Base-by-base conservation (phyloP, 2,113 vertebrate species). In the Labeo catla region DNA sequence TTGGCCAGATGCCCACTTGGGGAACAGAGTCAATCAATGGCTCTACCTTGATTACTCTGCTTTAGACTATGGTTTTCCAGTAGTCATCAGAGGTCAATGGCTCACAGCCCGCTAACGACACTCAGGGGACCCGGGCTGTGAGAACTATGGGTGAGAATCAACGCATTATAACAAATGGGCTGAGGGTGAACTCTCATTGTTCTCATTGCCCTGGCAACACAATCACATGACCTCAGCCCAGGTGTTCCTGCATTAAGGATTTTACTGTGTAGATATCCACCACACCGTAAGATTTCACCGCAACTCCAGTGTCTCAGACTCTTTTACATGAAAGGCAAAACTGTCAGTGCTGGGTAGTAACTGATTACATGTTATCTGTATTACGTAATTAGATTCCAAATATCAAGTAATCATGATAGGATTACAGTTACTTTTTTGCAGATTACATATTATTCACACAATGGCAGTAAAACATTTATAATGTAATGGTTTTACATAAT, bases 41-140 rank as follows among this genome's bases (percentile, higher is more conserved):
- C 74, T 88, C 86, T 87, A 80, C 86, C 91, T 91, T 90, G 91
- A 93, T 91, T 91, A 89, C 92, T 92, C 89, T 90, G 87, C 88
- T 88, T 93, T 90, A 93, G 79, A 84, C 77, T 88, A 82, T 90
- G 90, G 91, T 93, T 94, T 91, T 90, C 89, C 90, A 87, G 92
- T 93, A 93, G 85, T 91, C 91, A 94, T 92, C 91, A 91, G 93
- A 93, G 94, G 95, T 96, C 94, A 95, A 94, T 93, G 91, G 92
- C 92, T 93, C 86, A 87, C 94, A 94, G 93, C 89, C 86, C 89
- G 89, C 91, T 94, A 94, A 95, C 94, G 94, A 95, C 92, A 94
- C 94, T 93, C 88, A 59, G 16, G 83, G 92, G 90, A 86, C 13
- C 15, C 36, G 47, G 84, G 89, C 87, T 89, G 89, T 90, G n/a